These are phyloP conservation scores for Entomobrya proxima DNA, from an alignment of 2,888 invertebrate species.

Conservation along the genomic window DNA sequence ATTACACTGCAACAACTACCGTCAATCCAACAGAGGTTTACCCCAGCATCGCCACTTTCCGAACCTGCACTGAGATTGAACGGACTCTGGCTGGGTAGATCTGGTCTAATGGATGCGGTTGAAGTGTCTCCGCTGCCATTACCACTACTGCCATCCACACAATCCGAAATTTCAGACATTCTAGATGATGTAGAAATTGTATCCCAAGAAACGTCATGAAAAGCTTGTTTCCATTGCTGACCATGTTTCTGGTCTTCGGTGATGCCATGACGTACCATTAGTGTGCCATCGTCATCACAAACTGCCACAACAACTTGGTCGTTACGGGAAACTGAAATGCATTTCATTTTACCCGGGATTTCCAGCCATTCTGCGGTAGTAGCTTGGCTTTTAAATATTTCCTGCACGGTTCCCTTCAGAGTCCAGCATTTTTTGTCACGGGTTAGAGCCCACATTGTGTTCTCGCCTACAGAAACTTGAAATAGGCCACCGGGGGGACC, in stretches of 20 bases:
- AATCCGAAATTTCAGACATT: constrained; percentile 59
- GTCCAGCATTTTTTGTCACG: constrained; percentile 80
- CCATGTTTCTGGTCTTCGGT: constrained; percentile 71
- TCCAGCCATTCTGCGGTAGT: constrained; percentile 72
- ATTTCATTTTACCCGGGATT: constrained; percentile 73
- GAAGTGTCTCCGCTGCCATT: constrained; percentile 66
- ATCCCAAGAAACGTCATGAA: constrained; percentile 68
- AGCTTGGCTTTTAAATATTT: constrained; percentile 37
- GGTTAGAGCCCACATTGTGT: constrained; percentile 88
- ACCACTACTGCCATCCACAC: constrained; percentile 61
- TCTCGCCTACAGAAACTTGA: constrained; percentile 89
- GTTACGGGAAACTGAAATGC: constrained; percentile 71
- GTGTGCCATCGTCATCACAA: constrained; percentile 64
- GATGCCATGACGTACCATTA: constrained; percentile 68
- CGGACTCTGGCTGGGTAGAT: constrained; percentile 37
- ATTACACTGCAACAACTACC: constrained; percentile 67
- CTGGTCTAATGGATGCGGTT: constrained; percentile 42
- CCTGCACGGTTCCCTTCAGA: constrained; percentile 70
- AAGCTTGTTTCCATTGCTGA: constrained; percentile 72
- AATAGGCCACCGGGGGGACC: constrained; percentile 71
- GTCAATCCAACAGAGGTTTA: constrained; percentile 73
- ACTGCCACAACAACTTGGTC: constrained; percentile 73
- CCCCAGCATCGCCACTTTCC: constrained; percentile 29
- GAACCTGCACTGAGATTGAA: constrained; percentile 45
- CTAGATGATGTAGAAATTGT: constrained; percentile 61